These are phyloP conservation scores for Petrolisthes manimaculis DNA, from an alignment of 2,888 invertebrate genomes.

Conservation along the genomic window DNA sequence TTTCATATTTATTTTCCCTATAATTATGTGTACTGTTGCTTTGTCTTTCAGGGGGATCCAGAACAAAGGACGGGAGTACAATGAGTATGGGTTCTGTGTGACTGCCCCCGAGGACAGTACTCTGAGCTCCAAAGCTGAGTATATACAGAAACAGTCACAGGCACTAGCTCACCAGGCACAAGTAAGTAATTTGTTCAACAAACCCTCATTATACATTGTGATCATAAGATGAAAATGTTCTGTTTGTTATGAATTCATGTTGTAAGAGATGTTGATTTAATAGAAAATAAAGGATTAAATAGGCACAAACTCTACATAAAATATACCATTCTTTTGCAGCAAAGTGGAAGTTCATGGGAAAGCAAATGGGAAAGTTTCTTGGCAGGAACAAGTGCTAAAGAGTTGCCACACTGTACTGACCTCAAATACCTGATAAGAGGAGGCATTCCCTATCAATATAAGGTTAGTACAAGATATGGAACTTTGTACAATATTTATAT, in stretches of 20 bases:
- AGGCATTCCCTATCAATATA: constrained; percentile 63
- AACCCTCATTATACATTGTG: background rate
- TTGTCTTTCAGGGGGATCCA: constrained; percentile 41
- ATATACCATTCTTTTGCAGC: constrained; percentile 12
- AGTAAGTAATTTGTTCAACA: constrained; percentile 17
- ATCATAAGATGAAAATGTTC: background rate
- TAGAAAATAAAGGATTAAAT: too few species aligned
- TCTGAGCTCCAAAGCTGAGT: constrained; percentile 48
- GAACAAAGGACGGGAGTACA: constrained; percentile 57
- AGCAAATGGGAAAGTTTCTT: constrained; percentile 61
- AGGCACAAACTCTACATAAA: too few species aligned
- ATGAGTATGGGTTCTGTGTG: constrained; percentile 65
- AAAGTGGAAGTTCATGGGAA: constrained; percentile 46
- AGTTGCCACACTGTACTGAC: constrained; percentile 45
- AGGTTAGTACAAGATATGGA: constrained; percentile 42
- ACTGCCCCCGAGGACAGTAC: constrained; percentile 46
- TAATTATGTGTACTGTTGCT: too few species aligned
- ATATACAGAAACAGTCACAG: constrained; percentile 57
- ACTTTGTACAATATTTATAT: background rate
- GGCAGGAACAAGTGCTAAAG: constrained; percentile 52
- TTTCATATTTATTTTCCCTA: too few species aligned
- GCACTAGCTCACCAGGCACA: constrained; percentile 47
- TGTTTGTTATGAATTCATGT: background rate
- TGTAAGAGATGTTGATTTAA: too few species aligned
- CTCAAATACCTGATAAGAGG: constrained; percentile 60